Conservation (phyloP, 2,888 invertebrate species). For the Cataglyphis cursor region DNA sequence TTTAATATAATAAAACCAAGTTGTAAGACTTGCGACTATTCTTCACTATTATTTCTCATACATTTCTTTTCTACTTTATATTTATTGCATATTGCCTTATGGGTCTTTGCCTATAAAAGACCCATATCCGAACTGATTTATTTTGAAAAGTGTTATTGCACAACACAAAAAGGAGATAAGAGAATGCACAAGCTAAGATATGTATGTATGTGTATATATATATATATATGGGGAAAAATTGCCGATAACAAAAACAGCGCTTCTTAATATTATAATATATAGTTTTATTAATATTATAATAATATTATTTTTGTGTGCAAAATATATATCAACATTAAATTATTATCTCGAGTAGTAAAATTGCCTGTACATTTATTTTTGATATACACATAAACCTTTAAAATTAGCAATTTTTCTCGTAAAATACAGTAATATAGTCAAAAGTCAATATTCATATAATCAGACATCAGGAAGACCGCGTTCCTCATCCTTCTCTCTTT, state of each 20-base stretch:
- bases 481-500: conserved; percentile 15
- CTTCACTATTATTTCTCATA: neutral
- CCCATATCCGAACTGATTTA: too few relatives aligned
- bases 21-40: conserved; percentile 54
- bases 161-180: neutral
- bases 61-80: neutral
- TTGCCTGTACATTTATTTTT: conserved; percentile 79
- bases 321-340: conserved; percentile 82
- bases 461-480: conserved; percentile 74
- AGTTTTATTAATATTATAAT: conserved; percentile 77
- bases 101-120: too few relatives aligned
- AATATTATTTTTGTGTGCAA: conserved; percentile 83
- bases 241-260: conserved; percentile 28
- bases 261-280: conserved; percentile 68
- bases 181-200: neutral
- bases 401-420: conserved; percentile 74
- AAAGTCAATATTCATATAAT: conserved; percentile 56
- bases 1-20: conserved; percentile 77
- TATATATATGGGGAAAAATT: neutral
- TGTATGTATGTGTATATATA: neutral
- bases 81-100: neutral
- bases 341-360: conserved; percentile 80
- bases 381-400: conserved; percentile 71
- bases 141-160: neutral
- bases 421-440: conserved; percentile 78